phyloP scores from a whole-genome alignment of 2,113 vertebrate genomes.

The Aplodontia rufa region DNA sequence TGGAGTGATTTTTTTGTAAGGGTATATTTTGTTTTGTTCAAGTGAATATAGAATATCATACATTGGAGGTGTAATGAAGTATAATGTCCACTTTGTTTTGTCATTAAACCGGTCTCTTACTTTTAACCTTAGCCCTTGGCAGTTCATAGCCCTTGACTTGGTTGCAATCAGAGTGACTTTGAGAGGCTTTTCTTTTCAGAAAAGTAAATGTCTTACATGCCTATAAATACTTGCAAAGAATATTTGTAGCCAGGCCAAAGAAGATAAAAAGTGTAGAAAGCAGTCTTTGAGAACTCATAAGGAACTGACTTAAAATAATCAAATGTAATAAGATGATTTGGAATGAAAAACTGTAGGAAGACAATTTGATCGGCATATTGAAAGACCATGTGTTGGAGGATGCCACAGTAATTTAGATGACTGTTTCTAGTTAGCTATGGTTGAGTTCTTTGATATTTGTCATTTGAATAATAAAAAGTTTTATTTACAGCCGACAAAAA shows the following conservation, averaged over 20 bases:
- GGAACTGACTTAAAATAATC: constrained; percentile 20
- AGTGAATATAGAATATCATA: neutral
- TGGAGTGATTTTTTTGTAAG: neutral
- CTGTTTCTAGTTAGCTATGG: neutral
- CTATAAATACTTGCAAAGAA: neutral
- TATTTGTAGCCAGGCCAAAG: neutral
- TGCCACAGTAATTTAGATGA: neutral
- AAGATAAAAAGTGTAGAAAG: constrained; percentile 20
- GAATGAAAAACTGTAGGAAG: neutral
- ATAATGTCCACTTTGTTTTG: neutral
- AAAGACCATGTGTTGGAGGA: neutral
- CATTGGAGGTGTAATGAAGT: neutral
- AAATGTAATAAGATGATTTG: constrained; percentile 39
- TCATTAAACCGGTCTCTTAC: neutral
- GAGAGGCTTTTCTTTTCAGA: neutral
- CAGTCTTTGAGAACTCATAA: constrained; percentile 24
- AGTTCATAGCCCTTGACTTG: neutral
- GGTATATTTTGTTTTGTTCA: neutral
- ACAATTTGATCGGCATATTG: constrained; percentile 28
- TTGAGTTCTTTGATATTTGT: constrained; percentile 72
- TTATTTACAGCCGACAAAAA: constrained; percentile 82
- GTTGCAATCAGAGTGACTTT: neutral
- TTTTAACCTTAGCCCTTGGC: neutral
- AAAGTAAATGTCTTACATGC: neutral
- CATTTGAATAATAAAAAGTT: constrained; percentile 76